Percentiles rank a stretch among this genome's conserved stretches.
These are phyloP conservation scores for Tholera decimalis DNA, from an alignment of 2,888 invertebrate species.

Conservation along the genomic window DNA sequence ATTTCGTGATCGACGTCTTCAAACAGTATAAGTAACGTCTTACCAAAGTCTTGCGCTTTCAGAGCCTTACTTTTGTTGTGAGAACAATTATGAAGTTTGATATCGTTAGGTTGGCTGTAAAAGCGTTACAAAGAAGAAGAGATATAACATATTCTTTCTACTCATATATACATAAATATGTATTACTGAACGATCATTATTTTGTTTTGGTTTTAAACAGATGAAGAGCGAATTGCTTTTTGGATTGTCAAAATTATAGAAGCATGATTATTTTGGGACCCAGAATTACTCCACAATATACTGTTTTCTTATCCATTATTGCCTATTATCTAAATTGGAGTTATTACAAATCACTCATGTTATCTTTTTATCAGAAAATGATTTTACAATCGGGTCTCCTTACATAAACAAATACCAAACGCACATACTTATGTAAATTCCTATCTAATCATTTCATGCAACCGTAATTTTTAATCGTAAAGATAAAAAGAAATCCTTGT, in stretches of 20 bases:
- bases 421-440: constrained; percentile 1
- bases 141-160: no score
- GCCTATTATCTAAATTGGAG: no score
- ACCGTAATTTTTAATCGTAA: neutral
- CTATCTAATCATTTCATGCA: neutral
- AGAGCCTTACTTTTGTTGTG: constrained; percentile 38
- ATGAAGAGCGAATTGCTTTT: no score
- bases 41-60: constrained; percentile 18
- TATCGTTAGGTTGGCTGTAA: neutral
- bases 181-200: neutral
- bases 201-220: no score
- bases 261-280: no score
- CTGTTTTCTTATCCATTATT: no score
- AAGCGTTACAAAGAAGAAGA: constrained; percentile 5
- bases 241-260: no score
- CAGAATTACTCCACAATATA: no score
- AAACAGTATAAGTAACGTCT: constrained; percentile 1
- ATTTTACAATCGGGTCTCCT: constrained; percentile 9
- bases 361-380: constrained; percentile 8
- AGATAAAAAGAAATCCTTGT: neutral
- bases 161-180: no score
- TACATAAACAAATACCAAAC: neutral
- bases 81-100: constrained; percentile 50
- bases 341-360: neutral
- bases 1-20: constrained; percentile 13